Evolutionary conservation across 1,140 invertebrate genomes (phyloP), one percentile per base, ranked within the genome.

Genomic region (Acyrthosiphon pisum): DNA sequence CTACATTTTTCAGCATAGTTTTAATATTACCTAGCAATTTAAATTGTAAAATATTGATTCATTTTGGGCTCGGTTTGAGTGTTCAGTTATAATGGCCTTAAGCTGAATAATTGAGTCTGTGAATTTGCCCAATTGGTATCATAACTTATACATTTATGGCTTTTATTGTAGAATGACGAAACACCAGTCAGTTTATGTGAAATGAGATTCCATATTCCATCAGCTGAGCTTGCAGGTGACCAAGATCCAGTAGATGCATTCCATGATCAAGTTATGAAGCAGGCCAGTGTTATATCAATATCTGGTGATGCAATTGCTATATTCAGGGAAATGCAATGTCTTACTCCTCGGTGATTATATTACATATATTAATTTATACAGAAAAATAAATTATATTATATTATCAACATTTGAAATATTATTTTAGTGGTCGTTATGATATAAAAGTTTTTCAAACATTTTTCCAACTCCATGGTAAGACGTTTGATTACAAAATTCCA

Each of bases 401-500:
- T 41, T 41, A 41, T 88, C 93, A 93, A n/a, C 50, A 68, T 91
- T 93, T 35, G 76, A 88, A 93, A 90, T 93, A 37, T 68, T 94
- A 95, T 96, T 96, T 76, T 95, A 98, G 98, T 96, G 99, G 99
- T 97, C 98, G 99, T 94, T 99, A 99, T 95, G 99, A 99, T 95
- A 99, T 99, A 95, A 99, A 99, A 96, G 97, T 99, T 84, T 99
- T 99, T 95, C 97, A 98, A 93, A 97, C 98, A 6, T 99, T 99
- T 95, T 98, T 99, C 95, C 99, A 99, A 96, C 97, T 99, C 91
- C 99, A 99, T 95, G 99, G 99, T 95, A 99, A 99, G 97, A 99
- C 99, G 1, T 99, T 99, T 95, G 99, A 99, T 96, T 99, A 99
- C 96, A 99, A 99, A 96, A 99, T 99, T 94, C 98, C 99, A 0